Base-by-base conservation (phyloP, 2,797 vertebrate species). In the Coregonus sp. region DNA sequence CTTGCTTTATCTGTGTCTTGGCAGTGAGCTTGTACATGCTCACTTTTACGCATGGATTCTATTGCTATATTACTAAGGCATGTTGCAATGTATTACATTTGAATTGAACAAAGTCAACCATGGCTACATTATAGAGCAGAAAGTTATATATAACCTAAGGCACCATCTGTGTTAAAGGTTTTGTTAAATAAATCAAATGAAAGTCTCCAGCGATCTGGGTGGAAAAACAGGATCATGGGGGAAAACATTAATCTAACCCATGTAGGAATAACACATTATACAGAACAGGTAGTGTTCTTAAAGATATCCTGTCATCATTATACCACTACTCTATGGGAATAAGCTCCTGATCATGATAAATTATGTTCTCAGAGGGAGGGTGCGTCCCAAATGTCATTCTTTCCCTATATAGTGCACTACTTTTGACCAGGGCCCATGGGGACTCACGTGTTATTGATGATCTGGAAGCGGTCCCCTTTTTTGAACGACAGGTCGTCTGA, bases 391-490 rank as follows among this genome's bases (percentile, higher is more conserved):
- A 20, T n/a, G 4, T 5, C 56, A 20, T 47, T 11, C 6, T 6
- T 12, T 25, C 25, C 59, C 59, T 63, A 9, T 61, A 3, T 61
- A 61, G 59, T 61, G 59, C 9, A 7, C n/a, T 20, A 25, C n/a
- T 63, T 63, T 11, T 63, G 20, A 25, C 9, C 4, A 47, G 40
- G 40, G 9, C 9, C n/a, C 59, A 9, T 20, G 5, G 20, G 79
- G 35, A 92, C 95, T 95, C 92, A 98, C 97, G 96, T 98, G 78
- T 99, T 99, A 91, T 98, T 99, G 91, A 99, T 98, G 91, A 99
- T 98, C 93, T 99, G 97, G 94, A 98, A 99, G 85, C 96, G 94
- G 92, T 99, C 97, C 69, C 97, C 96, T 86, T 99, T 98, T 91
- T 96, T 97, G 89, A 99, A 98, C 15, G 97, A 98, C 75, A 99